These are phyloP conservation scores for Mesorhabditis sp. DNA, from an alignment of 2,888 invertebrate genomes.

Conservation along the genomic window DNA sequence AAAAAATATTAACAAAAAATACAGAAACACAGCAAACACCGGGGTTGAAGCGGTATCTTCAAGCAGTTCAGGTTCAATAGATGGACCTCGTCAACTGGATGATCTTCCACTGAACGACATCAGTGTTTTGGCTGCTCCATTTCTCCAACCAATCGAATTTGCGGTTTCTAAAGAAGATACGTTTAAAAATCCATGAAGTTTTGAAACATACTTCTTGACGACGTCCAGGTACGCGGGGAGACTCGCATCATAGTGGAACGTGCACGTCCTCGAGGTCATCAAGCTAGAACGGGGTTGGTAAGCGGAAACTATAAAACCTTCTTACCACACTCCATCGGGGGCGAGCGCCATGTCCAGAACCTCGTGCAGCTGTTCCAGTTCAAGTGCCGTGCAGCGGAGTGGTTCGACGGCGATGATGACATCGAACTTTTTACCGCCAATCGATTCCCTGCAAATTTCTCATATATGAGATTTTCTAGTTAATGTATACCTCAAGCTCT, in stretches of 20 bases:
- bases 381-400: constrained; percentile 33
- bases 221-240: background rate
- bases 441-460: background rate
- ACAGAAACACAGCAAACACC: background rate
- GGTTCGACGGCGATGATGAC: constrained; percentile 51
- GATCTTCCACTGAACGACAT: constrained; percentile 38
- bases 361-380: constrained; percentile 44
- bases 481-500: constrained; percentile 28
- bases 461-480: constrained; percentile 21
- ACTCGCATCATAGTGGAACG: background rate
- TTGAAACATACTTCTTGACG: background rate
- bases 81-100: constrained; percentile 8
- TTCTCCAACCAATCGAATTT: constrained; percentile 45
- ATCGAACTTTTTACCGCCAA: constrained; percentile 33
- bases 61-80: constrained; percentile 1
- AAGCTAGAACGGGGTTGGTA: background rate
- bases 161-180: constrained; percentile 18
- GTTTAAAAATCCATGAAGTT: background rate
- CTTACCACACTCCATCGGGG: constrained; percentile 49
- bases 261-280: background rate
- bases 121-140: constrained; percentile 38
- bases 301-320: constrained; percentile 8
- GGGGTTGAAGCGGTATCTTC: background rate
- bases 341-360: constrained; percentile 39
- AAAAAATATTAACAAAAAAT: too few relatives aligned